A percentile compares a stretch with the other conserved stretches of the same genome.
Conservation (phyloP, 2,113 vertebrate species). For the Dipodomys ordii region DNA sequence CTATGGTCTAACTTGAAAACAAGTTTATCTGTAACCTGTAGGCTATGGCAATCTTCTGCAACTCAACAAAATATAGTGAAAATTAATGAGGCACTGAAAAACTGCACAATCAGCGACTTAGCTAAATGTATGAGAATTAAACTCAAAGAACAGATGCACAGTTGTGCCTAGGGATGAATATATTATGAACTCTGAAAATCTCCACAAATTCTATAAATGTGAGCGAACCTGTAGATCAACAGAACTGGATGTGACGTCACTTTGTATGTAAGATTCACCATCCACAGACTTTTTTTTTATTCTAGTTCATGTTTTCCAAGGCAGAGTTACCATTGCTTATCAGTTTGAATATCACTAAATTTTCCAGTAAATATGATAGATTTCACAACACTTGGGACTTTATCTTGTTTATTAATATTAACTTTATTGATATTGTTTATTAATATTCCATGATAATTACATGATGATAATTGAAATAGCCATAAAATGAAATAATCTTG, state of each 20-base stretch:
- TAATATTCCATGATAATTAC: background rate
- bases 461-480: background rate
- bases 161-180: conserved; percentile 65
- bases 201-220: conserved; percentile 65
- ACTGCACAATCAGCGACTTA: conserved; percentile 49
- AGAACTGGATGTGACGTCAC: conserved; percentile 55
- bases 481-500: background rate
- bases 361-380: conserved; percentile 32
- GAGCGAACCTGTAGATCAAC: conserved; percentile 36
- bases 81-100: conserved; percentile 68
- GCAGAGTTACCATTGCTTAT: background rate
- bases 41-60: conserved; percentile 43
- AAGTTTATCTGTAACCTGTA: conserved; percentile 36
- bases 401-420: background rate
- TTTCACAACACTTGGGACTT: background rate
- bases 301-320: conserved; percentile 27
- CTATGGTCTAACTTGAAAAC: background rate
- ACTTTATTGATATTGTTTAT: background rate
- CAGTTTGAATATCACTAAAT: background rate
- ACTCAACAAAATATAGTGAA: conserved; percentile 52
- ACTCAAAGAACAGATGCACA: conserved; percentile 60
- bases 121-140: conserved; percentile 53
- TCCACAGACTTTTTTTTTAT: background rate
- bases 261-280: conserved; percentile 72
- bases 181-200: conserved; percentile 72